A percentile compares a stretch with the other conserved stretches of the same genome.
Conservation (phyloP, 2,888 invertebrate species). For the Leuctra nigra region DNA sequence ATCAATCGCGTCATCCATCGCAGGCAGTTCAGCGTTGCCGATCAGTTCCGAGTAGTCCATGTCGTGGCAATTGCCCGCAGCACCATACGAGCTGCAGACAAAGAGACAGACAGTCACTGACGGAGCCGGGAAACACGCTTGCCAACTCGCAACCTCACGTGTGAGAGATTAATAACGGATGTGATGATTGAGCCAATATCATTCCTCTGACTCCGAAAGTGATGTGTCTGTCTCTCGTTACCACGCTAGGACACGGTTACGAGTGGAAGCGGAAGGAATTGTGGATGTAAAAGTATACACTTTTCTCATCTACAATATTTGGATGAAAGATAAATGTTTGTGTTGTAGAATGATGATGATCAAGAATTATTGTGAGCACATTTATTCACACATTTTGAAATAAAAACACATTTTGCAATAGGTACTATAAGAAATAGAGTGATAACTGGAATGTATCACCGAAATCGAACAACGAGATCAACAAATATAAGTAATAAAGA, state of each 20-base stretch:
- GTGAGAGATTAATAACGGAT: not conserved
- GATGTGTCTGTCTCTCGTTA: conserved; percentile 28
- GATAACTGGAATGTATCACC: conserved; percentile 10
- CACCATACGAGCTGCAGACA: conserved; percentile 24
- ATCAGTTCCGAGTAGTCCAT: conserved; percentile 32
- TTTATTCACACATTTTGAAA: conserved; percentile 21
- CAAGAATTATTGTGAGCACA: conserved; percentile 16
- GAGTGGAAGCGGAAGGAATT: not conserved
- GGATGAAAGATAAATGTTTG: not conserved
- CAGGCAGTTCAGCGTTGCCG: conserved; percentile 28
- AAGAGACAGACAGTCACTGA: conserved; percentile 23
- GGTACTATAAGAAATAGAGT: no score
- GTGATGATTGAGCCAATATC: conserved; percentile 21
- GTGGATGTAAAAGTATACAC: not conserved
- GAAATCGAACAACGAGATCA: conserved; percentile 12
- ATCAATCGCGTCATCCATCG: conserved; percentile 30
- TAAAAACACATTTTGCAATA: conserved; percentile 16
- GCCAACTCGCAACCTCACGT: not conserved
- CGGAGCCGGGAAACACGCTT: not conserved
- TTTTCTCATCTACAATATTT: not conserved
- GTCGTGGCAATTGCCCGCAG: conserved; percentile 24
- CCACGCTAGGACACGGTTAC: no score
- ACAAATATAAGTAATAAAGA: conserved; percentile 2
- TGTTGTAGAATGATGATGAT: not conserved
- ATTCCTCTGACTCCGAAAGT: conserved; percentile 25